These are phyloP conservation scores for Bursaphelenchus mucronatus DNA, from an alignment of 1,140 invertebrate genomes.

Conservation along the genomic window DNA sequence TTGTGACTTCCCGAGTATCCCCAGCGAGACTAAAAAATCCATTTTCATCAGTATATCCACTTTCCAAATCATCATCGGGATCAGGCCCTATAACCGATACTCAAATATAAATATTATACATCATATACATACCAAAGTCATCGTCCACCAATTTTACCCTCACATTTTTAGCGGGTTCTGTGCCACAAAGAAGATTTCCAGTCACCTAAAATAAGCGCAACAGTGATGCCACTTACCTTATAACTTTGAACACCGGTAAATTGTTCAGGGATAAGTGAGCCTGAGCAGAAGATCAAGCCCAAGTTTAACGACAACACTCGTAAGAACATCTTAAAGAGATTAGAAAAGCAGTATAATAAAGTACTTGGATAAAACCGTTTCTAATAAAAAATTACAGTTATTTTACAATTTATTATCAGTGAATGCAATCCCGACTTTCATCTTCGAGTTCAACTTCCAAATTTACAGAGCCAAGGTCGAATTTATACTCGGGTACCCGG, in stretches of 20 bases:
- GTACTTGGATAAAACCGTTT: neutral
- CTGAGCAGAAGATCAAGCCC: constrained; percentile 18
- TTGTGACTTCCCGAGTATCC: constrained; percentile 55
- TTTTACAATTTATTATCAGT: constrained; percentile 24
- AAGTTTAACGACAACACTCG: constrained; percentile 11
- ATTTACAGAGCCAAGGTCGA: constrained; percentile 31
- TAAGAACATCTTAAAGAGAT: neutral
- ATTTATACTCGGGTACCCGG: constrained; percentile 23
- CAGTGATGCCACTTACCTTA: constrained; percentile 19
- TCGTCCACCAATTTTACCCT: constrained; percentile 58
- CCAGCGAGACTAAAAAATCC: constrained; percentile 51
- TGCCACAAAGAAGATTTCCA: constrained; percentile 51
- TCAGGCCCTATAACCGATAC: constrained; percentile 44
- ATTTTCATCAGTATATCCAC: constrained; percentile 46
- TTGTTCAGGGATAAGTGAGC: constrained; percentile 48
- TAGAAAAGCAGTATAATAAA: no score
- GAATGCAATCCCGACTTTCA: constrained; percentile 50
- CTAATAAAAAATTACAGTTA: constrained; percentile 12
- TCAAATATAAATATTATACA: neutral
- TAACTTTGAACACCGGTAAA: constrained; percentile 53
- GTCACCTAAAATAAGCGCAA: constrained; percentile 45
- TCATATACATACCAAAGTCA: constrained; percentile 47
- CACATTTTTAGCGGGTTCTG: constrained; percentile 49
- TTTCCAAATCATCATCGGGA: constrained; percentile 57
- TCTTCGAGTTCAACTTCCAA: constrained; percentile 57